Base-by-base conservation (phyloP, 2,113 vertebrate genomes). In the Crotalus horridus region DNA sequence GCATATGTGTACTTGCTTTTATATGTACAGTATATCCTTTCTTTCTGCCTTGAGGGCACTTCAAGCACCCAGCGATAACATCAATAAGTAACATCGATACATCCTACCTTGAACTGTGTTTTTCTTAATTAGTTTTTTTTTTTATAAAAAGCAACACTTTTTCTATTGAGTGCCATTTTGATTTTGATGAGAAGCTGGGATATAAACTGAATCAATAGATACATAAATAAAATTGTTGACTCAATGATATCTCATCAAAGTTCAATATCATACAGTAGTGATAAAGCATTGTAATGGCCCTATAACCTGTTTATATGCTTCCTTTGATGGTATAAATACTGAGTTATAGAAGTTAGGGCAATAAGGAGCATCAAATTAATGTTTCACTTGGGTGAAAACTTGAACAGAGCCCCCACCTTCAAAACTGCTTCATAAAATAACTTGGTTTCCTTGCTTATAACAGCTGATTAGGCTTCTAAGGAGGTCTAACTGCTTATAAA, bases 211-310 rank as follows among this genome's bases (percentile, higher is more conserved):
- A 74, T 33, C 64, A 33, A 74, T 74, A 74, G 64, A 6, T 33
- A 33, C 64, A 33, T n/a, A 33, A 74, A n/a, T 74, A 74, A 74
- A 74, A 33, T 74, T 74, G 64, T 74, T 74, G 64, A 74, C 33
- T 33, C n/a, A 74, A 74, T 17, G 33, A 74, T 74, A 74, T 15
- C 13, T 1, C 64, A 74, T 33, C 64, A 74, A 74, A 74, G n/a
- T 74, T 74, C n/a, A 92, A 8, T 23, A 26, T 93, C 74, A 91
- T 6, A 90, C 91, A 95, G 86, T n/a, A 93, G 5, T 95, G 91
- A 87, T 93, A 93, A 94, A 3, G 8, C 58, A 8, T 54, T 6
- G 55, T 21, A 86, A 91, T 94, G 88, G 53, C 92, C 85, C 93
- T 12, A 88, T 1, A 46, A 20, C 29, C 39, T 11, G 87, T 8